A percentile compares a stretch with the other conserved stretches of the same genome.
Evolutionary conservation across 92 coral and sea anemone species (phyloP).

Genomic region (Diadumene lineata): DNA sequence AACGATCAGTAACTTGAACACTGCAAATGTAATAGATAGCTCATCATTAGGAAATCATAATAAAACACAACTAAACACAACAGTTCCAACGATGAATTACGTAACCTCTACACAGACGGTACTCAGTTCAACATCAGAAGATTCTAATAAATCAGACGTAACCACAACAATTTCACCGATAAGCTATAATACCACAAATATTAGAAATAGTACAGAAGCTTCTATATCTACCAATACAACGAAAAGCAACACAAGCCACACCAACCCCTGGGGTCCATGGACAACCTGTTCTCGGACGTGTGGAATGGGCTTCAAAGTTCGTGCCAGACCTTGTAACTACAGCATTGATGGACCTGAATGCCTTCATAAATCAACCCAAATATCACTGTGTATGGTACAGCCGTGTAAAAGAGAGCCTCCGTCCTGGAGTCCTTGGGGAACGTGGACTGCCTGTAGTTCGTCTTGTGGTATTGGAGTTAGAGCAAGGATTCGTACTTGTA

Average conservation of each 20-base stretch:
- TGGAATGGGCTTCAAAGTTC: slow-evolving; percentile 83
- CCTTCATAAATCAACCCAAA: slow-evolving; percentile 49
- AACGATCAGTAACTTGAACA: not conserved
- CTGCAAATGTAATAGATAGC: not conserved
- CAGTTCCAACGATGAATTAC: too few relatives aligned
- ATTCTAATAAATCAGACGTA: not conserved
- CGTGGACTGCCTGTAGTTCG: slow-evolving; percentile 72
- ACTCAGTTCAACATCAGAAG: not conserved
- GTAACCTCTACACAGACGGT: too few relatives aligned
- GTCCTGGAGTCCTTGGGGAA: slow-evolving; percentile 71
- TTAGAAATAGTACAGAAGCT: not conserved
- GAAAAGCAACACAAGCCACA: not conserved
- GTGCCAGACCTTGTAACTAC: slow-evolving; percentile 59
- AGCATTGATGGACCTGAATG: slow-evolving; percentile 28
- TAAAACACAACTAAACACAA: too few relatives aligned
- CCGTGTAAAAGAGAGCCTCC: slow-evolving; percentile 56
- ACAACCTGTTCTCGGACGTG: slow-evolving; percentile 82
- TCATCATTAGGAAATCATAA: too few relatives aligned
- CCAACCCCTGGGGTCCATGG: slow-evolving; percentile 73
- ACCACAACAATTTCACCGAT: not conserved
- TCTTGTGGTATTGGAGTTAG: slow-evolving; percentile 78
- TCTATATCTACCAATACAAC: not conserved
- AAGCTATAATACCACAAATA: not conserved
- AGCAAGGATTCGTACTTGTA: slow-evolving; percentile 68
- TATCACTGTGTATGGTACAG: slow-evolving; percentile 45